Percentiles rank a stretch among this genome's conserved stretches.
These are phyloP conservation scores for Cheilinus undulatus DNA, from an alignment of 2,113 vertebrate genomes.

Conservation along the genomic window DNA sequence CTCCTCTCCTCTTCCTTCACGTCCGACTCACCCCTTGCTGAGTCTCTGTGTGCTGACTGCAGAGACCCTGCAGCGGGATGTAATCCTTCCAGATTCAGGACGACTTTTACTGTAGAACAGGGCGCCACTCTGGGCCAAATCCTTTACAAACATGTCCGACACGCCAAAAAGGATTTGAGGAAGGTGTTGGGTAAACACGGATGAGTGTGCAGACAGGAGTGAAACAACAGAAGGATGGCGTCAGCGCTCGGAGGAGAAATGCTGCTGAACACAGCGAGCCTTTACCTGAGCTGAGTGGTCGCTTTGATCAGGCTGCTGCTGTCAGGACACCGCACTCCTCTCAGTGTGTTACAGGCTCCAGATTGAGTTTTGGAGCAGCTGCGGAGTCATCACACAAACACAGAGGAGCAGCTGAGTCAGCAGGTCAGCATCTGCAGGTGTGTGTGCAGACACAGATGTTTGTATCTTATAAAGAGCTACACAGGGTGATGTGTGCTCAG, in stretches of 20 bases:
- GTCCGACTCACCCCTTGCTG: slow-evolving; percentile 4
- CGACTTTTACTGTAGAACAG: slow-evolving; percentile 32
- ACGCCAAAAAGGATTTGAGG: slow-evolving; percentile 55
- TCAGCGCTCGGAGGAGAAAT: slow-evolving; percentile 41
- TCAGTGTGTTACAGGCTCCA: slow-evolving; percentile 61
- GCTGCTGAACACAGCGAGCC: slow-evolving; percentile 22
- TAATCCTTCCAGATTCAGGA: slow-evolving; percentile 57
- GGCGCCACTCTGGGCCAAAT: slow-evolving; percentile 42
- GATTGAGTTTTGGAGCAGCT: slow-evolving; percentile 42
- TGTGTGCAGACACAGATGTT: slow-evolving; percentile 8
- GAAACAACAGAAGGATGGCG: slow-evolving; percentile 17
- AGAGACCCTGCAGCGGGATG: slow-evolving; percentile 32
- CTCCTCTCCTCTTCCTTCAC: not conserved
- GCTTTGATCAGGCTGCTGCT: slow-evolving; percentile 48
- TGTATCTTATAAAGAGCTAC: not conserved
- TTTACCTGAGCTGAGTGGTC: slow-evolving; percentile 48
- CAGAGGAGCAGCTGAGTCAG: slow-evolving; percentile 61
- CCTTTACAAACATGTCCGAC: slow-evolving; percentile 55
- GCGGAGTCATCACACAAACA: slow-evolving; percentile 52
- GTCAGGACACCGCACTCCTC: slow-evolving; percentile 23
- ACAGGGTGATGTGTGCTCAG: not conserved
- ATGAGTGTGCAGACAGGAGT: slow-evolving; percentile 15
- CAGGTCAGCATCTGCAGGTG: slow-evolving; percentile 33
- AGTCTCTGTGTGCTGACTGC: slow-evolving; percentile 61
- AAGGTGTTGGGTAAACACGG: slow-evolving; percentile 40